Evolutionary conservation across 2,888 invertebrate genomes (phyloP).

Genomic region (Caenorhabditis zanzibari): DNA sequence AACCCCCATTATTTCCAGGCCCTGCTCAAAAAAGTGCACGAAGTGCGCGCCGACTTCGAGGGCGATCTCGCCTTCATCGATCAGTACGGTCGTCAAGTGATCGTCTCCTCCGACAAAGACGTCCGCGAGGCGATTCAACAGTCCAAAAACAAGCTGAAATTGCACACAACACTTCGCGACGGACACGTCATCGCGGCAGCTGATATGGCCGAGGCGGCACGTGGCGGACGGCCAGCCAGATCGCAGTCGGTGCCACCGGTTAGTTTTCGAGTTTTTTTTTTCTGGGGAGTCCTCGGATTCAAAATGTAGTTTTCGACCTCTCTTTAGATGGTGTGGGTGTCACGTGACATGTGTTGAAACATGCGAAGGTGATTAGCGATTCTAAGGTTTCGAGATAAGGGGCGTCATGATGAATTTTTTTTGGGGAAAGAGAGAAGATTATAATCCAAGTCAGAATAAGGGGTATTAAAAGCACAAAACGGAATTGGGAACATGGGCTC

Average conservation of each 20-base stretch:
- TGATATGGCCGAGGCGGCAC: slow-evolving; percentile 73
- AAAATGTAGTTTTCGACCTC: too few relatives aligned
- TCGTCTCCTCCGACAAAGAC: slow-evolving; percentile 76
- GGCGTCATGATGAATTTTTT: too few relatives aligned
- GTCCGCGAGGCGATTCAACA: slow-evolving; percentile 77
- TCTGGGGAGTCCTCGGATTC: too few relatives aligned
- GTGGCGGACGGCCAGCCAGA: slow-evolving; percentile 70
- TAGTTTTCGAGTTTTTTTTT: slow-evolving; percentile 16
- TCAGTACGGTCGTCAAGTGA: slow-evolving; percentile 76
- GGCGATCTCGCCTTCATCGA: slow-evolving; percentile 82
- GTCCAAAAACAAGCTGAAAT: slow-evolving; percentile 78
- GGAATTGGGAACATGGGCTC: too few relatives aligned
- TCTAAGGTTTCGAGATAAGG: not conserved
- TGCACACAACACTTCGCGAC: slow-evolving; percentile 75
- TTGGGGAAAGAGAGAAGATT: too few relatives aligned
- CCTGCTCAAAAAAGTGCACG: slow-evolving; percentile 79
- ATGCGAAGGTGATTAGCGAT: not conserved
- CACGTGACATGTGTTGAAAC: not conserved
- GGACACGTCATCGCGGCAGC: slow-evolving; percentile 79
- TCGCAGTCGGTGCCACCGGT: slow-evolving; percentile 80
- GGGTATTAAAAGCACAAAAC: too few relatives aligned
- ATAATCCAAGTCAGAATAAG: too few relatives aligned
- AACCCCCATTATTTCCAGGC: slow-evolving; percentile 68
- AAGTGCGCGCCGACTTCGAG: slow-evolving; percentile 79
- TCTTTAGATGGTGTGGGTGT: not conserved